Conservation (phyloP, 2,797 vertebrate species). For the Coracias cyanogaster region DNA sequence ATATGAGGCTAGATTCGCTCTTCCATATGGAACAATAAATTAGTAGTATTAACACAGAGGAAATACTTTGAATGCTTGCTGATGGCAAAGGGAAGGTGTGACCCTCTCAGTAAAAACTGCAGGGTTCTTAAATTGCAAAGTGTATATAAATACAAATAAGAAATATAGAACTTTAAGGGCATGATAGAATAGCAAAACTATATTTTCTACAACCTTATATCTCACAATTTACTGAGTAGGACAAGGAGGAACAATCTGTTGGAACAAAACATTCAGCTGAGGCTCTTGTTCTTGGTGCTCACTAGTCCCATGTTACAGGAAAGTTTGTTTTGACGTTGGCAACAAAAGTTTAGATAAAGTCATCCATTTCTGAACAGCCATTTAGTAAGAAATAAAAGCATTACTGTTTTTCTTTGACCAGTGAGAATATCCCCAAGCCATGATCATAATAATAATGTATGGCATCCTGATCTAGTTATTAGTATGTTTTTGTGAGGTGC, state of each 20-base stretch:
- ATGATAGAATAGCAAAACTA: background rate
- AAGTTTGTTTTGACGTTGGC: background rate
- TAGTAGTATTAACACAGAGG: background rate
- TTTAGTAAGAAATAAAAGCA: background rate
- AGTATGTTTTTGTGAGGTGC: background rate
- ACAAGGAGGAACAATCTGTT: background rate
- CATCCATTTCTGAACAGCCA: background rate
- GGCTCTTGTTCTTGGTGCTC: background rate
- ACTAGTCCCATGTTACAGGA: background rate
- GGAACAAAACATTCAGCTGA: background rate
- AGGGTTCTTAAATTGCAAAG: background rate
- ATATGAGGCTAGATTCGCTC: background rate
- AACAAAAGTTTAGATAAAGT: background rate
- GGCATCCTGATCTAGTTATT: background rate
- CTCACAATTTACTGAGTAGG: background rate
- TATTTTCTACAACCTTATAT: background rate
- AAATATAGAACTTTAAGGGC: background rate
- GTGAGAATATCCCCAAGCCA: background rate
- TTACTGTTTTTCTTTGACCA: background rate
- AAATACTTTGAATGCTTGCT: background rate
- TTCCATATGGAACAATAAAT: background rate
- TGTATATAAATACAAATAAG: background rate
- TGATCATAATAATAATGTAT: background rate
- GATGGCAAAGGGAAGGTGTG: background rate
- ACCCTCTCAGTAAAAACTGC: background rate